Base-by-base conservation (phyloP, 1,140 invertebrate genomes). In the Zaprionus gabonicus region DNA sequence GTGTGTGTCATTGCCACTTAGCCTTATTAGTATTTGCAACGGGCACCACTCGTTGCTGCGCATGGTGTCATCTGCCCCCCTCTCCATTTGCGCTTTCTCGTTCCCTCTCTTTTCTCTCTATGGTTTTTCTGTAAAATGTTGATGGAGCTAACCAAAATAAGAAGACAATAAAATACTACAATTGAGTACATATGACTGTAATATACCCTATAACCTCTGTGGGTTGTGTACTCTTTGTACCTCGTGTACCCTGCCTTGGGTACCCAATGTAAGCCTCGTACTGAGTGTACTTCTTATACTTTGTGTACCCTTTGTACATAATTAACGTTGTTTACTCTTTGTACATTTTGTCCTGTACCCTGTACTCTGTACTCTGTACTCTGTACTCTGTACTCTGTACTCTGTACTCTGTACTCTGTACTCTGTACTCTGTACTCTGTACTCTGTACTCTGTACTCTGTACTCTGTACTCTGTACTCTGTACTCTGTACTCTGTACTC, bases 21-120 rank as follows among this genome's bases (percentile, higher is more conserved):
- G 85, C 85, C 85, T 90, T 90, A 90, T 90, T 90, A 90, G 85
- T 90, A 90, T 90, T 86, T 90, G 82, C 85, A 71, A 73, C 76
- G 75, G 76, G 82, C 46, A 73, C 59, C 75, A 65, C 66, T 71
- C 69, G 74, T 55, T 25, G 23, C 58, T 64, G 31, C 13, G 63
- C 51, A 56, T 31, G 44, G 56, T 62, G 9, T 60, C 44, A 41
- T 17, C 25, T 36, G 23, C 46, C 46, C 44, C 44, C n/a, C 36
- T 44, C 25, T 7, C 20, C 13, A n/a, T 7, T 28, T 28, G 1
- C 13, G 2, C 51, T 55, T 25, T 27, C 9, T 23, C 15, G 6
- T 15, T 41, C 38, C n/a, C n/a, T 46, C 7, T 9, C 7, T 46
- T 46, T 46, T 17, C 7, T 6, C 41, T 46, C 41, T 46, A 46